Evolutionary conservation across 92 coral and sea anemone species (phyloP).

Genomic region (Actinostola sp.): DNA sequence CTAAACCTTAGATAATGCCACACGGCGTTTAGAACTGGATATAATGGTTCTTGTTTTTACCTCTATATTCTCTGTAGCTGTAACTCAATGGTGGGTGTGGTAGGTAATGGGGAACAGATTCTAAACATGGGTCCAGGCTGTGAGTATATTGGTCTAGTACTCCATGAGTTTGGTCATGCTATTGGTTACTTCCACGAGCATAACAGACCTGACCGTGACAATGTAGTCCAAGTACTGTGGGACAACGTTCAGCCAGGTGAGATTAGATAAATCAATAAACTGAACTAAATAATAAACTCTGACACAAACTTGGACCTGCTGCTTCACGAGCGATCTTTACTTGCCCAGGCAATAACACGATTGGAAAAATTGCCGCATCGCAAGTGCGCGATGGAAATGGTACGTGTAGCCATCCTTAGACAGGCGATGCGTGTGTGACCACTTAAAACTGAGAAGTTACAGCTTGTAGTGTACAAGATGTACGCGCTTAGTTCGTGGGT

Average conservation of each 20-base stretch:
- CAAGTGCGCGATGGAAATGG: too few relatives aligned
- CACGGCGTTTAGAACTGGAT: not conserved
- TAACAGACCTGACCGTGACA: conserved; percentile 89
- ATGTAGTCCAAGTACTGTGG: conserved; percentile 60
- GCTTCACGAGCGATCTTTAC: too few relatives aligned
- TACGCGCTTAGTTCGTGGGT: too few relatives aligned
- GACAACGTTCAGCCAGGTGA: conserved; percentile 75
- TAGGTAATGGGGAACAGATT: conserved; percentile 77
- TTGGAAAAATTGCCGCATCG: too few relatives aligned
- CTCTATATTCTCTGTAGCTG: conserved; percentile 40
- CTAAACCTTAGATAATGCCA: too few relatives aligned
- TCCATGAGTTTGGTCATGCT: conserved; percentile 89
- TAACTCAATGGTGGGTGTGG: conserved; percentile 81
- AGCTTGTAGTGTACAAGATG: too few relatives aligned
- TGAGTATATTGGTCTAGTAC: conserved; percentile 78
- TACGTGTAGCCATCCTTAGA: too few relatives aligned
- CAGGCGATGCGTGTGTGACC: too few relatives aligned
- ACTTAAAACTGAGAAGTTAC: too few relatives aligned
- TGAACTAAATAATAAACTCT: too few relatives aligned
- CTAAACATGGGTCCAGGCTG: conserved; percentile 83
- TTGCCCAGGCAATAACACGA: too few relatives aligned
- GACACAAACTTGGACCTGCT: too few relatives aligned
- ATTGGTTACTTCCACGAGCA: conserved; percentile 86
- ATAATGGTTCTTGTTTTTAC: not conserved
- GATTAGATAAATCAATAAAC: not conserved